Evolutionary conservation across 2,888 invertebrate species (phyloP).

Genomic region (Tethea ocularis): DNA sequence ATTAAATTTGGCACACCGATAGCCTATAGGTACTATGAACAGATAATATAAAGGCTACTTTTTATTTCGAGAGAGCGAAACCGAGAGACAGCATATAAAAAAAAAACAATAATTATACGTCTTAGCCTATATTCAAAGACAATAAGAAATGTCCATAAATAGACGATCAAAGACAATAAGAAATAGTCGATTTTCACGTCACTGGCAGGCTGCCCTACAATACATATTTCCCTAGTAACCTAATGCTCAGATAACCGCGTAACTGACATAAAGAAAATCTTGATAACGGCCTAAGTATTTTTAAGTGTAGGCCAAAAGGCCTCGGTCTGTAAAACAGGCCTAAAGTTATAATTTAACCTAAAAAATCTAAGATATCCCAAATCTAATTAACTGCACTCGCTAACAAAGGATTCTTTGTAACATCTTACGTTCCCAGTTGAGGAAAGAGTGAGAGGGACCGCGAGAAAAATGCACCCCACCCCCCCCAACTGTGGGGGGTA

Average conservation of each 20-base stretch:
- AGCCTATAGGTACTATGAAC: too few relatives aligned
- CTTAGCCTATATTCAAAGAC: not conserved
- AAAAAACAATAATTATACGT: not conserved
- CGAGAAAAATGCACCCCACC: constrained; percentile 74
- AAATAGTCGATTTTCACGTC: not conserved
- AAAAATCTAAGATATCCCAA: constrained; percentile 40
- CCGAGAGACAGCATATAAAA: too few relatives aligned
- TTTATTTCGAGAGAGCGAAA: too few relatives aligned
- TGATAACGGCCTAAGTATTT: not conserved
- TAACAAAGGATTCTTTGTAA: constrained; percentile 80
- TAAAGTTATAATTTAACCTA: constrained; percentile 18
- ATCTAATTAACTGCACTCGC: constrained; percentile 63
- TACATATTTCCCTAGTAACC: not conserved
- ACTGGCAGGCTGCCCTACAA: not conserved
- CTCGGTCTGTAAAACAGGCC: not conserved
- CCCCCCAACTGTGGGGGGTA: constrained; percentile 18
- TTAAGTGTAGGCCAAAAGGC: too few relatives aligned
- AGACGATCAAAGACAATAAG: not conserved
- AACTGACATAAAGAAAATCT: not conserved
- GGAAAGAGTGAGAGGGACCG: constrained; percentile 62
- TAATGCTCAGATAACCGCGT: not conserved
- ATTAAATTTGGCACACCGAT: too few relatives aligned
- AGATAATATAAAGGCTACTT: too few relatives aligned
- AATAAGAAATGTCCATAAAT: not conserved
- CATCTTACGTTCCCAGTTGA: constrained; percentile 68